Conservation (phyloP, 2,113 vertebrate genomes). For the Zapus hudsonius region DNA sequence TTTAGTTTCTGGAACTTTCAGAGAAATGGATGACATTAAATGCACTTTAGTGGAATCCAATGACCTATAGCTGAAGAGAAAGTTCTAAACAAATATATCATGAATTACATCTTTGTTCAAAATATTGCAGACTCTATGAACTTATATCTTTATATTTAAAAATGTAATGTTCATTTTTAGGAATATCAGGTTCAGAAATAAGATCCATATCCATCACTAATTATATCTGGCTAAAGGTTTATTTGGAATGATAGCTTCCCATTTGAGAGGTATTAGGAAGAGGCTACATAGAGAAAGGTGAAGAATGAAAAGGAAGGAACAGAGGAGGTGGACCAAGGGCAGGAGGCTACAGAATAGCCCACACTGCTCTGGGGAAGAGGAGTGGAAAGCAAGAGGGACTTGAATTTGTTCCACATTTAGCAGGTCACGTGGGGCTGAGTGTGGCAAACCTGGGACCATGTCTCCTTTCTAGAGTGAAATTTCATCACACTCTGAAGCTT, state of each 20-base stretch:
- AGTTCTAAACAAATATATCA: neutral
- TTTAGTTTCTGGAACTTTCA: conserved; percentile 65
- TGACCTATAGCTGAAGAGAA: conserved; percentile 41
- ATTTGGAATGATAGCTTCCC: conserved; percentile 29
- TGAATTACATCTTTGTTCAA: neutral
- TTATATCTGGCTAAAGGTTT: neutral
- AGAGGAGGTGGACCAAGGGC: neutral
- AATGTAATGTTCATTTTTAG: conserved; percentile 35
- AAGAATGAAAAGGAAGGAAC: neutral
- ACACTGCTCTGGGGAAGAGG: neutral
- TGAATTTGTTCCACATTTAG: conserved; percentile 34
- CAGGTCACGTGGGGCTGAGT: conserved; percentile 61
- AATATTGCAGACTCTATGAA: neutral
- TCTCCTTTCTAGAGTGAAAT: conserved; percentile 63
- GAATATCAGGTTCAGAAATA: neutral
- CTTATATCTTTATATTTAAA: conserved; percentile 36
- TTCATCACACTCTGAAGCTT: conserved; percentile 69
- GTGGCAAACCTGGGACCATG: conserved; percentile 60
- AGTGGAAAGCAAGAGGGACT: neutral
- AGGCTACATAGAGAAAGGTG: neutral
- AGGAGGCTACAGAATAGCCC: neutral
- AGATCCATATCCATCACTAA: conserved; percentile 5
- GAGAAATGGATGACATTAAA: conserved; percentile 63
- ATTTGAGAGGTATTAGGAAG: neutral
- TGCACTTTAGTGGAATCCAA: conserved; percentile 39